These are phyloP conservation scores for Argyrosomus regius DNA, from an alignment of 2,797 vertebrate species.

Conservation along the genomic window DNA sequence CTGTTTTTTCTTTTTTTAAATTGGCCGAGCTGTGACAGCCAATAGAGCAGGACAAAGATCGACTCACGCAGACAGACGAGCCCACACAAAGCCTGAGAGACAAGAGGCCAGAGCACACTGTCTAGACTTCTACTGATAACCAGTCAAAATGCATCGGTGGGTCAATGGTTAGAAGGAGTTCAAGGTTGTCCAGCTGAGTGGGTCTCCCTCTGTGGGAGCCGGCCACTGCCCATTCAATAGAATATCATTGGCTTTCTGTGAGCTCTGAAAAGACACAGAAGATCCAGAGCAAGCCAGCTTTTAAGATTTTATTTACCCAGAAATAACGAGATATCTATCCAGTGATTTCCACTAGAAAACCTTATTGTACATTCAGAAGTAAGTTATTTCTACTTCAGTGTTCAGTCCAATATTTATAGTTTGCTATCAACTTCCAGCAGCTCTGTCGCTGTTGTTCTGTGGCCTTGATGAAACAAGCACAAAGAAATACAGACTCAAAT, in stretches of 20 bases:
- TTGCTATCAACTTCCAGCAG: conserved; percentile 43
- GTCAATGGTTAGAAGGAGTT: conserved; percentile 67
- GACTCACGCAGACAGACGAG: conserved; percentile 57
- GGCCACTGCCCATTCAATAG: conserved; percentile 40
- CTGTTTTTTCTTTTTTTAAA: conserved; percentile 73
- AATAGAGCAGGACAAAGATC: conserved; percentile 68
- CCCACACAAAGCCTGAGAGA: conserved; percentile 68
- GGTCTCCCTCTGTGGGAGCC: conserved; percentile 39
- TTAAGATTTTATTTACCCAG: conserved; percentile 38
- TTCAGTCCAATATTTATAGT: conserved; percentile 32
- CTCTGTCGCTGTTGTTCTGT: conserved; percentile 48
- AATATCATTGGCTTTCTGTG: conserved; percentile 46
- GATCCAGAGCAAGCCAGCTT: conserved; percentile 14
- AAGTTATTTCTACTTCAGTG: conserved; percentile 14
- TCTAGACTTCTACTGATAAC: conserved; percentile 72
- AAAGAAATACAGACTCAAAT: conserved; percentile 57
- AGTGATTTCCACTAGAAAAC: conserved; percentile 20
- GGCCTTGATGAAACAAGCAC: conserved; percentile 59
- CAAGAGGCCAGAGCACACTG: conserved; percentile 58
- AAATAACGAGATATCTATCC: conserved; percentile 36
- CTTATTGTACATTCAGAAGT: conserved; percentile 1
- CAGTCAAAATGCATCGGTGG: conserved; percentile 66
- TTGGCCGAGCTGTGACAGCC: conserved; percentile 82
- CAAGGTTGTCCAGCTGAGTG: conserved; percentile 66
- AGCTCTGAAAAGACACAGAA: conserved; percentile 30